A percentile compares a stretch with the other conserved stretches of the same genome.
Evolutionary conservation across 2,888 invertebrate genomes (phyloP).

Genomic region (Lithosia quadra): DNA sequence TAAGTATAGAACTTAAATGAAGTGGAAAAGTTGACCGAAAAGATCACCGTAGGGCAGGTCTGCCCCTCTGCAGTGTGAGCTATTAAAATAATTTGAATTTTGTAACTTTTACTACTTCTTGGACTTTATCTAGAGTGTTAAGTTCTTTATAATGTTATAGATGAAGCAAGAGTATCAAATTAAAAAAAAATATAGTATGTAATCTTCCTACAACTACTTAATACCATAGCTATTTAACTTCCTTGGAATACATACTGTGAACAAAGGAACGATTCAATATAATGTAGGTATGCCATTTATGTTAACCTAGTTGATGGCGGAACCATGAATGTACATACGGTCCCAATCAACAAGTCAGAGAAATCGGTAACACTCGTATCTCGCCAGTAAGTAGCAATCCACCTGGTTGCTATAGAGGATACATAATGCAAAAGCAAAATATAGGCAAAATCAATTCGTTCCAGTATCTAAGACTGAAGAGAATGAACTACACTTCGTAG

Average conservation of each 20-base stretch:
- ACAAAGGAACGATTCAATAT: no score
- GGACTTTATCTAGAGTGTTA: neutral
- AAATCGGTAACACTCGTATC: no score
- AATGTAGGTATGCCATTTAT: no score
- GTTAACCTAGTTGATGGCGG: no score
- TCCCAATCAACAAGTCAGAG: no score
- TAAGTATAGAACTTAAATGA: slow-evolving; percentile 86
- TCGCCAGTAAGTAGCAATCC: neutral
- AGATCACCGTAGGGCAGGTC: slow-evolving; percentile 62
- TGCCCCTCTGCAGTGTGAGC: slow-evolving; percentile 29
- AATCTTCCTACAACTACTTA: no score
- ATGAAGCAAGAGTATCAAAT: no score
- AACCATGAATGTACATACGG: no score
- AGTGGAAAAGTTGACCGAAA: slow-evolving; percentile 83
- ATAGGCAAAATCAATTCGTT: slow-evolving; percentile 60
- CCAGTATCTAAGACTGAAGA: slow-evolving; percentile 53
- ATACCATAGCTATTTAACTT: no score
- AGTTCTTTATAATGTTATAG: neutral
- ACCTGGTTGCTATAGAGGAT: neutral
- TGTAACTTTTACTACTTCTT: slow-evolving; percentile 24
- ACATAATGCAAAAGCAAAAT: slow-evolving; percentile 32
- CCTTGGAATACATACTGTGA: no score
- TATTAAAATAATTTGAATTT: slow-evolving; percentile 43
- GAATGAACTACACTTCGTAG: slow-evolving; percentile 52
- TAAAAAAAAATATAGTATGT: no score